Conservation (phyloP, 1,140 invertebrate species). For the Pogonomyrmex californicus region DNA sequence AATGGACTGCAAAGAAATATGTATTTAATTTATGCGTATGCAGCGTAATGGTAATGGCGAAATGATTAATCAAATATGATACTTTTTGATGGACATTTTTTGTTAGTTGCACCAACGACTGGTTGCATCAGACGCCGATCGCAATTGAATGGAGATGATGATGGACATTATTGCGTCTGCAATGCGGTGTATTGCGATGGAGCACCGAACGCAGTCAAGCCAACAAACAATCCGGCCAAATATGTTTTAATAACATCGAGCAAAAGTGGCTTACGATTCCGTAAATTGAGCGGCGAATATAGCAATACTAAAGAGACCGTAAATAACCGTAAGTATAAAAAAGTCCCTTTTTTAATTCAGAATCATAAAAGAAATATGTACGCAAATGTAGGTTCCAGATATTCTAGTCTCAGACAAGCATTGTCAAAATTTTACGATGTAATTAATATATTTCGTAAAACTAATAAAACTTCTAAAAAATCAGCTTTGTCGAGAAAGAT, state of each 20-base stretch:
- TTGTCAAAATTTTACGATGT: neutral
- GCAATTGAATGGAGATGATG: conserved; percentile 71
- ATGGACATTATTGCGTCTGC: conserved; percentile 93
- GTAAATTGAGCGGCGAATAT: conserved; percentile 78
- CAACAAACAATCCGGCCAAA: conserved; percentile 80
- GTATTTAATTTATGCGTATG: neutral
- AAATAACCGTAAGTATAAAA: neutral
- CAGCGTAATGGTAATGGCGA: neutral
- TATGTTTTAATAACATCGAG: conserved; percentile 89
- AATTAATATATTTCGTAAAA: neutral
- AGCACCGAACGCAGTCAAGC: conserved; percentile 85
- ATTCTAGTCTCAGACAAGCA: neutral
- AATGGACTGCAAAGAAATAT: neutral
- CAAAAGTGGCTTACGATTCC: conserved; percentile 87
- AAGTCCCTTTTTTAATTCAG: neutral
- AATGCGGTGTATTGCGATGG: conserved; percentile 93
- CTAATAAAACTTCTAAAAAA: neutral
- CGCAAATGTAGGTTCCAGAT: neutral
- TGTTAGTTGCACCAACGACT: neutral
- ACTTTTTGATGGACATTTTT: neutral
- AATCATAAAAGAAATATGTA: neutral
- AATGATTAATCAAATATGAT: neutral
- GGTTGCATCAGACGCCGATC: conserved; percentile 17
- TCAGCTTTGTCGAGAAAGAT: neutral
- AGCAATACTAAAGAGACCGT: neutral